Base-by-base conservation (phyloP, 1,140 invertebrate genomes). In the Ceratina calcarata region DNA sequence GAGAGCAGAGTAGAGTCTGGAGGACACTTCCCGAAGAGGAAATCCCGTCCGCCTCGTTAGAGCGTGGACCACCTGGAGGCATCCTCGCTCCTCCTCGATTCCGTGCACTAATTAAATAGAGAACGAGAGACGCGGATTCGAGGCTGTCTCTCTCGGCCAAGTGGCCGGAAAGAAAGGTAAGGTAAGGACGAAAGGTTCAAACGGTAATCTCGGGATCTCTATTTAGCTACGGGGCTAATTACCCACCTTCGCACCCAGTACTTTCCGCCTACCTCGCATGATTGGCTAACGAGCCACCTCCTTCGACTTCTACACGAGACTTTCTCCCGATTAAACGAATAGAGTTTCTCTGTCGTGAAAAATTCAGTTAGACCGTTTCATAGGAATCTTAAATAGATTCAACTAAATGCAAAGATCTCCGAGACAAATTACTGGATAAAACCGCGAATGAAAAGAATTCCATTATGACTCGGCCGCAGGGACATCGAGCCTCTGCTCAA, bases 81-180 rank as follows among this genome's bases (percentile, higher is more conserved):
- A 69, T 76, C 37, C 37, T 45, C 49, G 62, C 73, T 53, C n/a
- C 64, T 67, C 69, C 82, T 81, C 80, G 67, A 85, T 81, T 70
- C 37, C 49, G 45, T 12, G 78, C 58, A 60, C 66, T 86, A 86
- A 86, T 86, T 84, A 76, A 86, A 81, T 81, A 81, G 71, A 78
- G 79, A 81, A 57, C 68, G 24, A 75, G 51, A 72, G 82, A 76
- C 65, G 53, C 67, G 61, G 51, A 75, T 77, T 82, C 58, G 32
- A 58, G 60, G 51, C 60, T 60, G 76, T 13, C 20, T 18, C 10
- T 32, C 2, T 22, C 15, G 27, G 8, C 20, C 8, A 61, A 53
- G 64, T 16, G 22, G 22, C 37, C 57, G 20, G 24, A 24, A 70
- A 37, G 68, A 16, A 69, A 27, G 10, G n/a, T n/a, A n/a, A n/a